These are phyloP conservation scores for Hemiprocne comata DNA, from an alignment of 2,113 vertebrate genomes.

Conservation along the genomic window DNA sequence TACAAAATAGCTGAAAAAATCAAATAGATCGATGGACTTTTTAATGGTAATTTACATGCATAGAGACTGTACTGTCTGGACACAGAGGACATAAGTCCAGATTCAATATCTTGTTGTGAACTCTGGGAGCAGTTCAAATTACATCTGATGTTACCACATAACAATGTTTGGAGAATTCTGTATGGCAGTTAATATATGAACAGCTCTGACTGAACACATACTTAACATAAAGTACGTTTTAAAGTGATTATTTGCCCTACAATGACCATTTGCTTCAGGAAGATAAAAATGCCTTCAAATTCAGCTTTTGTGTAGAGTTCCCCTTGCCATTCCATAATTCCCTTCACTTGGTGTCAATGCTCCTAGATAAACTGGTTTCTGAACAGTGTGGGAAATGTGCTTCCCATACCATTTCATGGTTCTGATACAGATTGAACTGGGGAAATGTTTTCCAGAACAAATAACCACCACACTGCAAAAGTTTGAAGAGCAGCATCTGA, in stretches of 20 bases:
- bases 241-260: slow-evolving; percentile 10
- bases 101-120: slow-evolving; percentile 17
- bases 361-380: not conserved
- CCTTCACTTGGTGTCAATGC: not conserved
- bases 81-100: slow-evolving; percentile 10
- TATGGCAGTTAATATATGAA: slow-evolving; percentile 22
- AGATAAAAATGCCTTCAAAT: not conserved
- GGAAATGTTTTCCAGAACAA: not conserved
- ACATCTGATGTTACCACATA: not conserved
- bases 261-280: not conserved
- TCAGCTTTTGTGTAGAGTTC: not conserved
- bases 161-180: slow-evolving; percentile 16
- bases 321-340: not conserved
- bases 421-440: not conserved
- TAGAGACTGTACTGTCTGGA: slow-evolving; percentile 28
- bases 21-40: slow-evolving; percentile 14
- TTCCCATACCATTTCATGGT: not conserved
- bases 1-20: not conserved
- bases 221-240: slow-evolving; percentile 16
- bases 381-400: not conserved
- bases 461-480: not conserved
- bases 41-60: slow-evolving; percentile 40
- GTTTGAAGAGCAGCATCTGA: not conserved
- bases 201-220: not conserved
- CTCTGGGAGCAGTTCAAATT: slow-evolving; percentile 41